These are phyloP conservation scores for Python bivittatus DNA, from an alignment of 2,113 vertebrate species.

Conservation along the genomic window DNA sequence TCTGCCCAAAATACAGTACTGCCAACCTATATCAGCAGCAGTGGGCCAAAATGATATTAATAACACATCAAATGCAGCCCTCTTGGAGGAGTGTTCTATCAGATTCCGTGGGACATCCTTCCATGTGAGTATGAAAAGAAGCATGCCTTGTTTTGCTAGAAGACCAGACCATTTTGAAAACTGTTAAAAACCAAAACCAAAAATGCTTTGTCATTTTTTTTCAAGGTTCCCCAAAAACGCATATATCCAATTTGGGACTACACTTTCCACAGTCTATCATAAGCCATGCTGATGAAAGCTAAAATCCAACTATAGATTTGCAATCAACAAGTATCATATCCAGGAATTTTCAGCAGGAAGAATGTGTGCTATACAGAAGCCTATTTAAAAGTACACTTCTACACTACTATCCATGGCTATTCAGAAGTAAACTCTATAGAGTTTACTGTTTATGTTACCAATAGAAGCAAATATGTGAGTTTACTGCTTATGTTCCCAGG, in stretches of 20 bases:
- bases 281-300: not conserved
- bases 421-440: not conserved
- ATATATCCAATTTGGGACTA: not conserved
- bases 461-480: too few species aligned
- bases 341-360: not conserved
- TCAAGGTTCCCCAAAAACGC: not conserved
- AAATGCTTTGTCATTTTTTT: not conserved
- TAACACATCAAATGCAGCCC: not conserved
- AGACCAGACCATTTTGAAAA: not conserved
- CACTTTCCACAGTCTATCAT: not conserved
- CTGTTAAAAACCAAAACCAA: not conserved
- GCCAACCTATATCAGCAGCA: not conserved
- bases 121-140: too few species aligned
- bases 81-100: not conserved
- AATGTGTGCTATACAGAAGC: not conserved
- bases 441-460: not conserved
- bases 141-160: not conserved
- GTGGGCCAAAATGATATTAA: not conserved
- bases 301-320: not conserved
- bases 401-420: not conserved
- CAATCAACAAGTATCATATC: not conserved
- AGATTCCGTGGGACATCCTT: not conserved
- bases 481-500: not conserved
- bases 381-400: not conserved
- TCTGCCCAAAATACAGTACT: not conserved